These are phyloP conservation scores for Drosophila punjabiensis DNA, from an alignment of 1,140 invertebrate genomes.

Conservation along the genomic window DNA sequence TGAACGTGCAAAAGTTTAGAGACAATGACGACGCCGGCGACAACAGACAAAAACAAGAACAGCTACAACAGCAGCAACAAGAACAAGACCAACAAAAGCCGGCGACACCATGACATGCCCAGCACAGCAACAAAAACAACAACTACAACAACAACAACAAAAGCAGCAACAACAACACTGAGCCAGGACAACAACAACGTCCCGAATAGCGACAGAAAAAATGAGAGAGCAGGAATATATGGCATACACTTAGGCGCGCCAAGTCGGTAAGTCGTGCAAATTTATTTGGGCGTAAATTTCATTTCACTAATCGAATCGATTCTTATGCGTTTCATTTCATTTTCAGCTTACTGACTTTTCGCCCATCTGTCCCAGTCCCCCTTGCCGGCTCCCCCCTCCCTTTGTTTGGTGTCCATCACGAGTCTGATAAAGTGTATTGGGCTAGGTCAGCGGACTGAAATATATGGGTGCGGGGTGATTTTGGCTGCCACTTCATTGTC, in stretches of 20 bases:
- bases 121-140: conserved; percentile 27
- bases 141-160: conserved; percentile 7
- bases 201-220: conserved; percentile 36
- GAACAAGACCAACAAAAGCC: conserved; percentile 61
- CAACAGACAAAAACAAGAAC: conserved; percentile 56
- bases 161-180: background rate
- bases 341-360: conserved; percentile 69
- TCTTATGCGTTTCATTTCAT: conserved; percentile 81
- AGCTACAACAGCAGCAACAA: conserved; percentile 36
- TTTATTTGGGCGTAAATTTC: conserved; percentile 82
- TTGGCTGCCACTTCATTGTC: conserved; percentile 14
- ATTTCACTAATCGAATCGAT: conserved; percentile 82
- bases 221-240: conserved; percentile 59
- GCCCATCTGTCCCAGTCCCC: conserved; percentile 23
- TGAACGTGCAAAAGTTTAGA: conserved; percentile 83
- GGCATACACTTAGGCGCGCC: conserved; percentile 72
- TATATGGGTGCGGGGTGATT: conserved; percentile 20
- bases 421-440: conserved; percentile 28
- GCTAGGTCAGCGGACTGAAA: conserved; percentile 28
- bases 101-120: conserved; percentile 66
- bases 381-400: background rate
- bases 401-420: conserved; percentile 17
- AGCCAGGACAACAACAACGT: conserved; percentile 2
- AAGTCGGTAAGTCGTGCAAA: conserved; percentile 77
- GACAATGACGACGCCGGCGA: conserved; percentile 78